A percentile compares a stretch with the other conserved stretches of the same genome.
Conservation (phyloP, 2,797 vertebrate genomes). For the Myotis findleyi region DNA sequence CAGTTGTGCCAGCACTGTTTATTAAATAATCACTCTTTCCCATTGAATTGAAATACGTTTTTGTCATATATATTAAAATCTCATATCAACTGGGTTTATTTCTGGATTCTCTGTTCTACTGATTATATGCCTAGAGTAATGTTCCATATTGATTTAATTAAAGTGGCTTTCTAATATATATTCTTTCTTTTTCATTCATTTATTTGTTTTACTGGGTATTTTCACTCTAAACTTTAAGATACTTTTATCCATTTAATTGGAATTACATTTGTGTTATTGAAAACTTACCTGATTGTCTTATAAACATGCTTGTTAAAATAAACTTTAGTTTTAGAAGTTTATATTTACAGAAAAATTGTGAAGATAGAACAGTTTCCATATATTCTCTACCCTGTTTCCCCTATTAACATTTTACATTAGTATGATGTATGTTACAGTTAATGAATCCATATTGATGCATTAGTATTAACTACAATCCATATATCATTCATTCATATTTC, state of each 20-base stretch:
- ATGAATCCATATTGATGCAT: not conserved
- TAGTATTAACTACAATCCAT: not conserved
- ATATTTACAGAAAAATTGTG: slow-evolving; percentile 34
- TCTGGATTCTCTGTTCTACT: not conserved
- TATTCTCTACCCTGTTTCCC: not conserved
- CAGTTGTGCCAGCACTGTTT: slow-evolving; percentile 27
- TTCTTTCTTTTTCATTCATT: slow-evolving; percentile 10
- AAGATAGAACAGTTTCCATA: not conserved
- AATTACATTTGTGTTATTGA: slow-evolving; percentile 31
- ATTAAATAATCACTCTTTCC: slow-evolving; percentile 8
- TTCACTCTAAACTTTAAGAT: slow-evolving; percentile 45
- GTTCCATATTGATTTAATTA: slow-evolving; percentile 4
- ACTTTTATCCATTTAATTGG: slow-evolving; percentile 28
- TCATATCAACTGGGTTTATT: slow-evolving; percentile 13
- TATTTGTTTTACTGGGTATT: not conserved
- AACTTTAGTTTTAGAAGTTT: slow-evolving; percentile 40
- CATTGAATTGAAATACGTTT: slow-evolving; percentile 4
- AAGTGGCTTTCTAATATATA: not conserved
- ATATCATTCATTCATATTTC: slow-evolving; percentile 1
- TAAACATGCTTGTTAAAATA: not conserved
- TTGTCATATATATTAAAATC: slow-evolving; percentile 32
- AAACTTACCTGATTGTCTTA: not conserved
- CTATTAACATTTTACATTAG: not conserved
- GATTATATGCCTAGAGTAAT: not conserved
- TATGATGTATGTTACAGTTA: not conserved